These are phyloP conservation scores for Phortica magna DNA, from an alignment of 2,888 invertebrate species.

Conservation along the genomic window DNA sequence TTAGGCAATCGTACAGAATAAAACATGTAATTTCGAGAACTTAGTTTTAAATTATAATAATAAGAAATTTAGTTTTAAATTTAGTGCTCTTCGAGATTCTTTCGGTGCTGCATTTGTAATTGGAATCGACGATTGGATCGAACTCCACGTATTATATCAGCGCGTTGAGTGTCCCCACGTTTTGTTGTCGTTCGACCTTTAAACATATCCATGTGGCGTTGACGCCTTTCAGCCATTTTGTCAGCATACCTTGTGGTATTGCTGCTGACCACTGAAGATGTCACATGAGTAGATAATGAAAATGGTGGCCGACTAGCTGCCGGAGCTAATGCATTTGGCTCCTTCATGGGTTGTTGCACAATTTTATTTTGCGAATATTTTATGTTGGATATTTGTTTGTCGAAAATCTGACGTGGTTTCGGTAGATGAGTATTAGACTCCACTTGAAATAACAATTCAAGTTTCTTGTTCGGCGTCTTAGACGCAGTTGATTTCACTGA, in stretches of 20 bases:
- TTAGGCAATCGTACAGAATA: not conserved
- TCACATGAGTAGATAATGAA: constrained; percentile 47
- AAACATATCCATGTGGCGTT: constrained; percentile 73
- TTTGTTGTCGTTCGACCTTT: constrained; percentile 60
- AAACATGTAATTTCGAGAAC: not conserved
- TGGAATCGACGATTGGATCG: constrained; percentile 86
- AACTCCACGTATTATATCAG: constrained; percentile 81
- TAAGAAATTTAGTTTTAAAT: constrained; percentile 24
- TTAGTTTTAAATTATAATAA: not conserved
- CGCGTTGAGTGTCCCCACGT: constrained; percentile 38
- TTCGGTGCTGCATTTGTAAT: constrained; percentile 84
- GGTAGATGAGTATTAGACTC: not conserved
- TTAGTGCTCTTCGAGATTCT: constrained; percentile 61
- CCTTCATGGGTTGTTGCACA: too few species aligned
- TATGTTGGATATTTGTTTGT: not conserved
- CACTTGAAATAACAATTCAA: not conserved
- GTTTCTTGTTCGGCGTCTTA: not conserved
- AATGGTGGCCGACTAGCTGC: too few species aligned
- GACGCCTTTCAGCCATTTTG: constrained; percentile 64
- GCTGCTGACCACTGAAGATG: not conserved
- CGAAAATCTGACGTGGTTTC: not conserved
- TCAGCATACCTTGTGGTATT: constrained; percentile 35
- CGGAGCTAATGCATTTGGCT: too few species aligned
- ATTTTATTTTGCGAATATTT: not conserved
- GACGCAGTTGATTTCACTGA: not conserved